Evolutionary conservation across 2,797 vertebrate genomes (phyloP), one percentile per base, ranked within the genome.

Genomic region (Pseudomugil gertrudae): DNA sequence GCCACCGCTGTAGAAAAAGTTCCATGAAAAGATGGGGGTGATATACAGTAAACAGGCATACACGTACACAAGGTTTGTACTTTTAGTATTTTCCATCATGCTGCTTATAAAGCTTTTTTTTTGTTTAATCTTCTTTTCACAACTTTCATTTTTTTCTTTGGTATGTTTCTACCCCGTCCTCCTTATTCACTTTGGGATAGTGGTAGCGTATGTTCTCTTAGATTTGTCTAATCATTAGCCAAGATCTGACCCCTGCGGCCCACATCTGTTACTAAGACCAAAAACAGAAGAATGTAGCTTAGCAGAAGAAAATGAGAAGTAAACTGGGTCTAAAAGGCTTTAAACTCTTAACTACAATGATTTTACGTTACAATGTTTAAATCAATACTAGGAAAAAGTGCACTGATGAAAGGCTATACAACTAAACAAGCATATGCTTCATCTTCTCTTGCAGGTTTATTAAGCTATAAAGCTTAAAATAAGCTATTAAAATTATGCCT

Each of bases 1-100:
- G 74, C 83, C 90, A 82, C 76, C 11, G 74, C 82, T 88, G 84
- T 78, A 79, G 81, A 86, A 86, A 83, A 72, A 47, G 81, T 59
- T 65, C 55, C 68, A 43, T 10, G 67, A 68, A 73, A 69, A 67
- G 4, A 11, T 1, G 47, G 32, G 50, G 27, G 57, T 1, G 24
- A 32, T 7, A 1, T 79, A 74, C 80, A 79, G 74, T 71, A 9
- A 69, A 55, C 14, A 17, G 9, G 35, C 32, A 21, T 40, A n/a
- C n/a, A 15, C 26, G 15, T 47, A 55, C 27, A 30, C 30, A 33
- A 61, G 5, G 56, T 53, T 33, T 9, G 51, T 4, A n/a, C 2
- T 40, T 14, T 2, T 21, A 24, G 6, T 59, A 17, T 60, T 67
- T 66, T 4, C n/a, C 53, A 40, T 36, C 14, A 33, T 29, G 9